Conservation (phyloP, 2,113 vertebrate genomes). For the Anas platyrhynchos region DNA sequence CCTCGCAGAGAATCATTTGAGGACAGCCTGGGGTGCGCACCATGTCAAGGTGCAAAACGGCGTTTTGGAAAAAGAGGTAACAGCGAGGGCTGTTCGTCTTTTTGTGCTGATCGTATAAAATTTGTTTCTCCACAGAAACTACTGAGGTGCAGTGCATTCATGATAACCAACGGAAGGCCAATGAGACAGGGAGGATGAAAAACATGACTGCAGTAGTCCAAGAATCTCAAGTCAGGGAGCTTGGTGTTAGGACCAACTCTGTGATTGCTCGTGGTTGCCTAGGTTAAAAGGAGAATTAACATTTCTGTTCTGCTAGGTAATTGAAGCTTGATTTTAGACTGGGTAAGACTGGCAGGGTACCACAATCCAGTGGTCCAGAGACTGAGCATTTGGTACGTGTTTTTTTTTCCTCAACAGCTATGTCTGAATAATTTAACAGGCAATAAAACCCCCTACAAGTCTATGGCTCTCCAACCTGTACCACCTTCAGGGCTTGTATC, state of each 20-base stretch:
- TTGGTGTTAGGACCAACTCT: background rate
- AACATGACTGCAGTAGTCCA: slow-evolving; percentile 78
- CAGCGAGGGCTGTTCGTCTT: background rate
- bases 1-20: background rate
- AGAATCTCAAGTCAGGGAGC: slow-evolving; percentile 68
- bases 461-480: background rate
- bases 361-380: background rate
- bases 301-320: background rate
- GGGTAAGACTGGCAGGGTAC: background rate
- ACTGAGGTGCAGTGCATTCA: background rate
- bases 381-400: background rate
- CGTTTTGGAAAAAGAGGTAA: background rate
- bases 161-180: slow-evolving; percentile 56
- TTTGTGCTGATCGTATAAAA: slow-evolving; percentile 71
- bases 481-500: background rate
- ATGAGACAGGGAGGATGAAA: slow-evolving; percentile 62
- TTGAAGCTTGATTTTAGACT: background rate
- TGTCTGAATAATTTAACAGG: background rate
- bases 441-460: background rate
- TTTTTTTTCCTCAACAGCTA: background rate
- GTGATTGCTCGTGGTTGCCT: background rate
- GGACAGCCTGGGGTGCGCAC: accelerated
- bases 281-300: background rate
- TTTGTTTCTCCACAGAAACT: slow-evolving; percentile 70
- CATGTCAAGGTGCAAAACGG: accelerated